Evolutionary conservation across 1,140 invertebrate species (phyloP), one percentile per base, ranked within the genome.

Genomic region (Musca vetustissima): DNA sequence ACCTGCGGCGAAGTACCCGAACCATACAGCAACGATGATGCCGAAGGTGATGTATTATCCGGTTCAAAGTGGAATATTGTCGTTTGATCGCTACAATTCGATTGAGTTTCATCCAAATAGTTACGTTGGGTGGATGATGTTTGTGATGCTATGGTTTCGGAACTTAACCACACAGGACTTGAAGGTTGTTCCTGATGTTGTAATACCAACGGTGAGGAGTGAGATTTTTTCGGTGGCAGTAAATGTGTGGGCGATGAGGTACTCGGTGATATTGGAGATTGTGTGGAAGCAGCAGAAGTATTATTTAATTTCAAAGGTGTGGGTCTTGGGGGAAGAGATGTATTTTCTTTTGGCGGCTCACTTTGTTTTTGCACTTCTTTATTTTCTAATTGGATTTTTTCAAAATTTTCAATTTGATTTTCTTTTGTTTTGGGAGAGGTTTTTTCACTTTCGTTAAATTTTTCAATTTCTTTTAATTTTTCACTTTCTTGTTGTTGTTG

Each of bases 51-150:
- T 14, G 69, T 65, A 21, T 68, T 68, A 24, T 69, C 69, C 22
- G 69, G 71, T 17, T 71, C 66, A 17, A 70, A 71, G 49, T 71
- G 70, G 64, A 72, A 71, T n/a, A 71, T 71, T 7, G 71, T 66
- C 6, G 69, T 70, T n/a, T 73, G 70, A 57, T 71, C 71, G 57
- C 70, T 73, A 57, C 70, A 71, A 68, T 72, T 72, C 17, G 74
- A 68, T 57, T 73, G 72, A 47, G 57, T 22, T 21, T 73, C 71
- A 49, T 70, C 65, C 11, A 50, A 64, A n/a, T n/a, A n/a, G 32
- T 50, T 59, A 57, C 68, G 67, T 68, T 64, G 21, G 48, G 47
- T 43, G 24, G 61, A 14, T 0, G 64, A 70, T 2, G 57, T 21
- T 43, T 47, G 66, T 19, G 69, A 67, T 19, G 17, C 64, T 15